phyloP scores from a whole-genome alignment of 2,113 vertebrate species.

The Circaetus gallicus region DNA sequence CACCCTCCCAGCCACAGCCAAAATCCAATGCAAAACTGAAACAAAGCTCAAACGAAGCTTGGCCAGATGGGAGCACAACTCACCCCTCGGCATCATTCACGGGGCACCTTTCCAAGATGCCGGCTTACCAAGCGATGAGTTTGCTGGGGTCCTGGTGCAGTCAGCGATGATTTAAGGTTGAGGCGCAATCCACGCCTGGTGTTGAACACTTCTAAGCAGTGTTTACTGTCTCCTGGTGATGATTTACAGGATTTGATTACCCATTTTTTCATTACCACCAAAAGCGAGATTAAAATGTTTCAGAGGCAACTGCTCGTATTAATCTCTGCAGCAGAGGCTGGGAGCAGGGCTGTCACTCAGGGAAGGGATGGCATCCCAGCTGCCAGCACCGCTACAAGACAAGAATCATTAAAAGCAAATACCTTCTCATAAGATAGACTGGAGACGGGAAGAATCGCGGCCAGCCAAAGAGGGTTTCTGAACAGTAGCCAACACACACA shows the following conservation, averaged over 20 bases:
- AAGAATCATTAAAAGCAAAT: slow-evolving; percentile 53
- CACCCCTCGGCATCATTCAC: rapidly evolving
- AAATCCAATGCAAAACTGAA: neutral
- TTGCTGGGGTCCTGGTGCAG: neutral
- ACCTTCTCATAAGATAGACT: neutral
- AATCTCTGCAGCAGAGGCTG: slow-evolving; percentile 62
- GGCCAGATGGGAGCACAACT: rapidly evolving
- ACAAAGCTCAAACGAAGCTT: neutral
- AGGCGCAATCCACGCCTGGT: neutral
- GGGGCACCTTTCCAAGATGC: neutral
- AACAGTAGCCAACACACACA: neutral
- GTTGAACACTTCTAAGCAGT: slow-evolving; percentile 2
- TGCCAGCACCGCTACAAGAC: slow-evolving; percentile 49
- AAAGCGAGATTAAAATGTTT: slow-evolving; percentile 71
- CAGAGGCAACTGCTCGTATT: slow-evolving; percentile 43
- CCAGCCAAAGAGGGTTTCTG: neutral
- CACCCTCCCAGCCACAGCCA: neutral
- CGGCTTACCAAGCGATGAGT: neutral
- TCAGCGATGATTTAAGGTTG: neutral
- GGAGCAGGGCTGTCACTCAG: slow-evolving; percentile 42
- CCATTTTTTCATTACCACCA: slow-evolving; percentile 55
- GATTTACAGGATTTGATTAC: slow-evolving; percentile 66
- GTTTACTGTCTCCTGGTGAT: slow-evolving; percentile 50
- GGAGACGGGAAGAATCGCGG: neutral
- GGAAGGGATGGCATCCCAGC: slow-evolving; percentile 3